A percentile compares a stretch with the other conserved stretches of the same genome.
Evolutionary conservation across 2,888 invertebrate species (phyloP).

Genomic region (Didymodactylos carnosus): DNA sequence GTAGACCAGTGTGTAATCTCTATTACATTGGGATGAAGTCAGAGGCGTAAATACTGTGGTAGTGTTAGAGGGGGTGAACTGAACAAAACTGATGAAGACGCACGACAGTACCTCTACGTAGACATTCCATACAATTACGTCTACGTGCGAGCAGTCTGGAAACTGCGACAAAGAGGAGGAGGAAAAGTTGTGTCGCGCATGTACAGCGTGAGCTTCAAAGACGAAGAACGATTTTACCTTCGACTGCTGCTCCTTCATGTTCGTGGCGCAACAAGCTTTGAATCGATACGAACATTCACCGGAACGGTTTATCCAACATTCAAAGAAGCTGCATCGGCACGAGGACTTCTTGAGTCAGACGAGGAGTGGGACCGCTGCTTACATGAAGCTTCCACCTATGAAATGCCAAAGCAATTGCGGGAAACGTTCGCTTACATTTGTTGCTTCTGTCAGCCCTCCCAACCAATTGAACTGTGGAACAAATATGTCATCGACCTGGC

Average conservation of each 20-base stretch:
- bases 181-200: background rate
- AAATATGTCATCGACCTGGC: background rate
- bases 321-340: background rate
- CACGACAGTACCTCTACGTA: background rate
- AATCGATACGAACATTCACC: background rate
- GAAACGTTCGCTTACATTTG: background rate
- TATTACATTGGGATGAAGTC: background rate
- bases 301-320: background rate
- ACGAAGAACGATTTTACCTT: background rate
- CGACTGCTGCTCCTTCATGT: background rate
- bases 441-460: background rate
- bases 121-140: background rate
- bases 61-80: too few relatives aligned
- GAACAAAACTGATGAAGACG: background rate
- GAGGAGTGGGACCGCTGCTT: background rate
- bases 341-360: background rate
- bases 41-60: too few relatives aligned
- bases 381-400: background rate
- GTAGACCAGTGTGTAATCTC: too few relatives aligned
- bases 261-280: background rate
- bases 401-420: background rate
- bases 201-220: background rate
- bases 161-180: too few relatives aligned
- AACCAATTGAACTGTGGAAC: background rate
- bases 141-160: background rate